Percentiles rank a stretch among this genome's conserved stretches.
Evolutionary conservation across 2,113 vertebrate species (phyloP).

Genomic region (Pelecanoides urinatrix): DNA sequence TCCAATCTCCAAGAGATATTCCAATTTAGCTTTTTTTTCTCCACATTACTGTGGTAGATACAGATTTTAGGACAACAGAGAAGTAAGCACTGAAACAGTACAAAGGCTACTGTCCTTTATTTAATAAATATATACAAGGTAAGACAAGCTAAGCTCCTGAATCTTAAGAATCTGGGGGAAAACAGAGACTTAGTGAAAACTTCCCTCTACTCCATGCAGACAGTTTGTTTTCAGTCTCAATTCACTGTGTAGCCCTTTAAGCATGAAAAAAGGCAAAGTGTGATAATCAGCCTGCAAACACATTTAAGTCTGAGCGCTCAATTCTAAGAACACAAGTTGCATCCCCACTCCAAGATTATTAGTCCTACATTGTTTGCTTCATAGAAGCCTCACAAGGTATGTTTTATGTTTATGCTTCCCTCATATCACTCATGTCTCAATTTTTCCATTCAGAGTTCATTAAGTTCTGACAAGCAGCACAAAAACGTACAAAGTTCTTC

Average conservation of each 20-base stretch:
- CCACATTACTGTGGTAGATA: neutral
- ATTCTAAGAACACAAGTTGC: neutral
- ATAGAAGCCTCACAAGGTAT: neutral
- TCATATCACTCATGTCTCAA: neutral
- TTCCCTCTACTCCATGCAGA: neutral
- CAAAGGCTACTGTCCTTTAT: neutral
- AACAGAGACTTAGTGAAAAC: neutral
- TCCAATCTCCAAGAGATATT: neutral
- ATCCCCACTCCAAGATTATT: neutral
- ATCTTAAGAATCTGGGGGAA: neutral
- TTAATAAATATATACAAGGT: neutral
- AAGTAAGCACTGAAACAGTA: neutral
- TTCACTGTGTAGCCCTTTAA: neutral
- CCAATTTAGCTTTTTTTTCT: neutral
- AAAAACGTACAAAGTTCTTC: neutral
- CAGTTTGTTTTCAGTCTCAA: neutral
- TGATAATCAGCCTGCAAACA: neutral
- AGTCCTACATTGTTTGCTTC: neutral
- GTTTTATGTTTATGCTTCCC: neutral
- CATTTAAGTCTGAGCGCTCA: neutral
- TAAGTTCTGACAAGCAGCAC: neutral
- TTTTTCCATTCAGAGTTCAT: neutral
- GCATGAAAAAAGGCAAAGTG: neutral
- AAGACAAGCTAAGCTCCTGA: neutral
- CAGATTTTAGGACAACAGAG: neutral